Evolutionary conservation across 2,888 invertebrate species (phyloP), one percentile per base, ranked within the genome.

Genomic region (Andrena flavipes): DNA sequence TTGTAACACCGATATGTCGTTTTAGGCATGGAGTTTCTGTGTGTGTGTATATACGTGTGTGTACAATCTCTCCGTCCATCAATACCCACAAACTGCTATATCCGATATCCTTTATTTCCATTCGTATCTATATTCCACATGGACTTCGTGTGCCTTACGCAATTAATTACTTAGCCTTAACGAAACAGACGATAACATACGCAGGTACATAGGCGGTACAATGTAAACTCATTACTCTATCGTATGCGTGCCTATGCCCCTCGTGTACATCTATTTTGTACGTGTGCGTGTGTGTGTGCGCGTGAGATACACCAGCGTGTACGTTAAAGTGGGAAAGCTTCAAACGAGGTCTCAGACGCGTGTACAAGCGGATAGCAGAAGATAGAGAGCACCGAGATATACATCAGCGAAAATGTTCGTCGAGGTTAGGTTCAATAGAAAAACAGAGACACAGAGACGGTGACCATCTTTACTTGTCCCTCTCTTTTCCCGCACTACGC

Each of bases 1-100:
- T 83, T 70, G 35, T 86, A 88, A 89, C 88, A 88, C 82, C 85
- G 76, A 91, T 86, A 89, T 84, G 72, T 82, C 86, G 85, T 73
- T 88, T 90, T 91, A 89, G 89, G 89, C 89, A 77, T 88, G 76
- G 64, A 79, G 62, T 69, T 59, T 75, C 62, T 54, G n/a, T 78
- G 49, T 54, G n/a, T 78, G 49, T 26, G 56, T 64, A 68, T 80
- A 23, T 77, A 51, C 26, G 54, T 73, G 68, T 73, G 75, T 87
- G 30, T 77, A 30, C 26, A 16, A 8, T 23, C 10, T n/a, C n/a
- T 56, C 33, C 54, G 13, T 20, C 49, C 54, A 26, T 56, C 23
- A 23, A 56, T 59, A 30, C 2, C 56, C 20, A 54, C 23, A 60
- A 54, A 62, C 65, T 49, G 49, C 49, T n/a, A n/a, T n/a, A n/a